Evolutionary conservation across 1,140 invertebrate species (phyloP).

Genomic region (Polypedilum pembai): DNA sequence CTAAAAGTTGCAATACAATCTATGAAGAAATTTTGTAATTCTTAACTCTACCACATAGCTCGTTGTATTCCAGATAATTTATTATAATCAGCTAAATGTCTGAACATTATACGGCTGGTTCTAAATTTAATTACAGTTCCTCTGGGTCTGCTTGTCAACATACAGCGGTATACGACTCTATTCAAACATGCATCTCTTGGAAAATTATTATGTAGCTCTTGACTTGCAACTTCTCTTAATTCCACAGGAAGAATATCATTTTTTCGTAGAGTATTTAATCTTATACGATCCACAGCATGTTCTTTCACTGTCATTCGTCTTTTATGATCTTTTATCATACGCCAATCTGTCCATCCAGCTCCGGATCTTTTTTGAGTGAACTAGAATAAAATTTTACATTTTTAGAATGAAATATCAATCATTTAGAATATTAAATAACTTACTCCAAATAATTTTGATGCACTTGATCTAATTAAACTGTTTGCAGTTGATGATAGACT

Average conservation of each 20-base stretch:
- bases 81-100: slow-evolving; percentile 85
- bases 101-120: slow-evolving; percentile 79
- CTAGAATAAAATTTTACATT: slow-evolving; percentile 32
- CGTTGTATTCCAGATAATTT: slow-evolving; percentile 78
- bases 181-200: slow-evolving; percentile 62
- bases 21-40: not conserved
- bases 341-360: slow-evolving; percentile 50
- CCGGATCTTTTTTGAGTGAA: slow-evolving; percentile 31
- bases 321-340: slow-evolving; percentile 76
- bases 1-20: too few relatives aligned
- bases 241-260: slow-evolving; percentile 74
- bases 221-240: slow-evolving; percentile 63
- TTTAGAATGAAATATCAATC: not conserved
- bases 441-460: slow-evolving; percentile 10
- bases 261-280: slow-evolving; percentile 67
- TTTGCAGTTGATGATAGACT: not conserved
- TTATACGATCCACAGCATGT: slow-evolving; percentile 59
- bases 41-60: slow-evolving; percentile 62
- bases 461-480: not conserved
- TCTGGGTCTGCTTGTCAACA: slow-evolving; percentile 64
- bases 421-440: not conserved
- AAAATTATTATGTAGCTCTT: slow-evolving; percentile 60
- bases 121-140: slow-evolving; percentile 69
- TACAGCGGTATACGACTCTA: slow-evolving; percentile 63
- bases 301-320: slow-evolving; percentile 63